phyloP scores from a whole-genome alignment of 2,888 invertebrate species.

The Spilosoma lubricipeda region DNA sequence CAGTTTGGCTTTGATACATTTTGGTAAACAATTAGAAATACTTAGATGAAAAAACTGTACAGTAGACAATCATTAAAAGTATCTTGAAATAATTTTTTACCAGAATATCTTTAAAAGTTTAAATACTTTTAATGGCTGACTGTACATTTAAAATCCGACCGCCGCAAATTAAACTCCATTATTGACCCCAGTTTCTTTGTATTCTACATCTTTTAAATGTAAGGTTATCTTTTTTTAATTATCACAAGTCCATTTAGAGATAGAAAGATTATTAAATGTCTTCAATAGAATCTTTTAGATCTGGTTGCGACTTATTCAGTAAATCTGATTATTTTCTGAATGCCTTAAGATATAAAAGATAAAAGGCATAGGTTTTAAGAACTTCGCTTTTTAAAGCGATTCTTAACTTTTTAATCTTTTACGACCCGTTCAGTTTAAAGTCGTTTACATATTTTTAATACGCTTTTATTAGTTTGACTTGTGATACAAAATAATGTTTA shows the following conservation, averaged over 20 bases:
- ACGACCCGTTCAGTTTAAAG: not conserved
- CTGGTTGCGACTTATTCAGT: conserved; percentile 19
- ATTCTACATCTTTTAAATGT: not conserved
- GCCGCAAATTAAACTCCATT: not conserved
- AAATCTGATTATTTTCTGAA: conserved; percentile 33
- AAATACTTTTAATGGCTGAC: not conserved
- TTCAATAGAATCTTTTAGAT: not conserved
- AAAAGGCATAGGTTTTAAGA: not conserved
- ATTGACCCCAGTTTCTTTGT: not conserved
- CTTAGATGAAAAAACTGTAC: not conserved
- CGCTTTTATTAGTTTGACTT: not conserved
- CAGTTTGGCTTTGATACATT: not conserved
- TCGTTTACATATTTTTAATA: not conserved
- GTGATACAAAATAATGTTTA: not conserved
- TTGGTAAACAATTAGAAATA: not conserved
- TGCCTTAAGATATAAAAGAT: conserved; percentile 14
- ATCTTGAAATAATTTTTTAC: not conserved
- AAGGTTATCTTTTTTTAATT: not conserved
- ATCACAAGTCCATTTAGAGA: not conserved
- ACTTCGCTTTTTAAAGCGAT: not conserved
- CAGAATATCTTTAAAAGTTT: not conserved
- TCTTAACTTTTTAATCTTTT: not conserved
- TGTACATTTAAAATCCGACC: not conserved
- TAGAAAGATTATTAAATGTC: not conserved
- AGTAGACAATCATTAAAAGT: not conserved